Conservation (phyloP, 2,113 vertebrate genomes). For the Epinephelus cyanopodus region DNA sequence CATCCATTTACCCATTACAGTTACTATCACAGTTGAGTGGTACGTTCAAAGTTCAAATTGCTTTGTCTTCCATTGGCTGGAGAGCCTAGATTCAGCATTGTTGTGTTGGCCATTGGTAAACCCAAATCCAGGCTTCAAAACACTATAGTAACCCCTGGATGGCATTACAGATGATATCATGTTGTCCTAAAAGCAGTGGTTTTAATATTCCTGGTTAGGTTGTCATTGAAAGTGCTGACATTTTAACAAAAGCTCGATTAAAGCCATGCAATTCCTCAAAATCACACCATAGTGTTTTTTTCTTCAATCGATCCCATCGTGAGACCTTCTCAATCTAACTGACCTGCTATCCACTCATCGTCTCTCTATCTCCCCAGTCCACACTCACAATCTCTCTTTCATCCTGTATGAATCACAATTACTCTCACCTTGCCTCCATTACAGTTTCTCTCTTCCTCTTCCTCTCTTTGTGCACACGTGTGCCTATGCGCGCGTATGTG, state of each 20-base stretch:
- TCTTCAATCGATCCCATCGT: slow-evolving; percentile 31
- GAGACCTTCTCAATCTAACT: slow-evolving; percentile 6
- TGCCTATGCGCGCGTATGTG: neutral
- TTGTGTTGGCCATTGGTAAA: neutral
- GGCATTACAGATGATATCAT: neutral
- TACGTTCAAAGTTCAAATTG: neutral
- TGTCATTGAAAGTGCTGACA: slow-evolving; percentile 31
- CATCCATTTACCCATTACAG: neutral
- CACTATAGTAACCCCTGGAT: neutral
- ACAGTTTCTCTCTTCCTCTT: neutral
- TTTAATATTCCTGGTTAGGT: neutral
- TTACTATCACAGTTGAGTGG: too few species aligned
- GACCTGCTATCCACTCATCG: slow-evolving; percentile 16
- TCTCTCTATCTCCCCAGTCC: slow-evolving; percentile 5
- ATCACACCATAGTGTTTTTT: slow-evolving; percentile 23
- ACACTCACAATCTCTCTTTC: slow-evolving; percentile 27
- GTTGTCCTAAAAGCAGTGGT: neutral
- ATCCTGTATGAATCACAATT: slow-evolving; percentile 38
- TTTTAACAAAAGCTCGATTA: slow-evolving; percentile 29
- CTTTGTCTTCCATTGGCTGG: neutral
- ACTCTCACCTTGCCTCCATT: slow-evolving; percentile 21
- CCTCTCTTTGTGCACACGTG: neutral
- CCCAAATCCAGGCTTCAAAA: neutral
- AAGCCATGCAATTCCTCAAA: slow-evolving; percentile 13
- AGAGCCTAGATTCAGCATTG: neutral